phyloP scores from a whole-genome alignment of 2,113 vertebrate species.

The Taxidea taxus region DNA sequence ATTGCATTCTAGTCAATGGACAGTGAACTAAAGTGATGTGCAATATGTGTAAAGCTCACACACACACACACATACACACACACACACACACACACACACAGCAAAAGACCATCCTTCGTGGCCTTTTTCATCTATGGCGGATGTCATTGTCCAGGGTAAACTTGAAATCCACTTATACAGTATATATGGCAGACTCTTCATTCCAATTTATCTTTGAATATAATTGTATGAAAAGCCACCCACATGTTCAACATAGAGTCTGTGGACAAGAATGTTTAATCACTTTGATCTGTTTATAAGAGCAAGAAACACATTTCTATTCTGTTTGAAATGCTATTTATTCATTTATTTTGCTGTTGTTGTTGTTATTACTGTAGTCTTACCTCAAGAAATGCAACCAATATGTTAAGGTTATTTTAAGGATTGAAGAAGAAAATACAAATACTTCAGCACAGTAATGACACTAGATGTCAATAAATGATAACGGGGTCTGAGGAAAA shows the following conservation, averaged over 20 bases:
- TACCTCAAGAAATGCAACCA: background rate
- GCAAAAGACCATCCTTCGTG: background rate
- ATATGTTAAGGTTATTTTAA: background rate
- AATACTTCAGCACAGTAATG: background rate
- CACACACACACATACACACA: background rate
- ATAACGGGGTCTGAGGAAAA: background rate
- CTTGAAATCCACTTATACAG: background rate
- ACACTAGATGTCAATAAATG: background rate
- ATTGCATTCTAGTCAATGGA: background rate
- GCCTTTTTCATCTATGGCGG: background rate
- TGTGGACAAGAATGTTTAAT: background rate
- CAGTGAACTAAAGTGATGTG: background rate
- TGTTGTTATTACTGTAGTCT: background rate
- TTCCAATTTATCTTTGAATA: fast-evolving
- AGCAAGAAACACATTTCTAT: background rate
- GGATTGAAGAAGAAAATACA: background rate
- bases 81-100: background rate
- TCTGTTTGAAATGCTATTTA: background rate
- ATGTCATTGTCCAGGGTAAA: background rate
- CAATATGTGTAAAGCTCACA: background rate
- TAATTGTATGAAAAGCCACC: background rate
- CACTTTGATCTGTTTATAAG: background rate
- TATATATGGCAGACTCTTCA: too few species aligned
- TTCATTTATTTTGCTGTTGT: background rate
- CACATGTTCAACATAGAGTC: background rate